A percentile compares a stretch with the other conserved stretches of the same genome.
Evolutionary conservation across 2,797 vertebrate species (phyloP).

Genomic region (Phataginus tricuspis): DNA sequence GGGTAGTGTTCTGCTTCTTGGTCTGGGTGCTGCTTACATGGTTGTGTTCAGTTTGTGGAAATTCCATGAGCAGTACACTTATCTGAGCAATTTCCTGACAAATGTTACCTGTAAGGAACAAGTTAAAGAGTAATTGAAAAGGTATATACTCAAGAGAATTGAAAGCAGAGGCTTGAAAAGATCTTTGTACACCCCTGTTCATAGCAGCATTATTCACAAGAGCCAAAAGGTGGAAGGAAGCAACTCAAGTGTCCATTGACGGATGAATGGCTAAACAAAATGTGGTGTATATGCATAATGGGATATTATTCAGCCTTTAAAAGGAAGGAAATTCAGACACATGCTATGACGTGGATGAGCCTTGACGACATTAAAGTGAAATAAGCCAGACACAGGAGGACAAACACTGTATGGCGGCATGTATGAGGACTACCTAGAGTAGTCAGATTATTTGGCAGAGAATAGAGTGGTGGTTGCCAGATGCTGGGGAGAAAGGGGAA

Average conservation of each 20-base stretch:
- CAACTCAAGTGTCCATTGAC: neutral
- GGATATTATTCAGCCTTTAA: neutral
- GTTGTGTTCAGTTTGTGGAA: neutral
- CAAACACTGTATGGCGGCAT: neutral
- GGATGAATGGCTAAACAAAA: neutral
- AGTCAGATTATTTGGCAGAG: neutral
- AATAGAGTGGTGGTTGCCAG: neutral
- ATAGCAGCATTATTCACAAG: neutral
- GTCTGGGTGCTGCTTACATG: neutral
- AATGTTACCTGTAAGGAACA: neutral
- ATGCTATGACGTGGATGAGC: neutral
- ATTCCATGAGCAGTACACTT: neutral
- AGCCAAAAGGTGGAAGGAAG: neutral
- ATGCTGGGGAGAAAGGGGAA: rapidly evolving
- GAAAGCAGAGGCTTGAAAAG: neutral
- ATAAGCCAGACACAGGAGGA: neutral
- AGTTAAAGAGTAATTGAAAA: neutral
- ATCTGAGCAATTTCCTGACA: conserved; percentile 3
- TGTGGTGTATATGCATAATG: neutral
- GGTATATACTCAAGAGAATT: neutral
- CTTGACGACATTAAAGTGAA: neutral
- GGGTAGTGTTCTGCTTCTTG: neutral
- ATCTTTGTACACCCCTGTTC: neutral
- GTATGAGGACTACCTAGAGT: neutral
- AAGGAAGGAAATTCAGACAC: neutral